Evolutionary conservation across 2,888 invertebrate genomes (phyloP).

Genomic region (Limnephilus auricula): DNA sequence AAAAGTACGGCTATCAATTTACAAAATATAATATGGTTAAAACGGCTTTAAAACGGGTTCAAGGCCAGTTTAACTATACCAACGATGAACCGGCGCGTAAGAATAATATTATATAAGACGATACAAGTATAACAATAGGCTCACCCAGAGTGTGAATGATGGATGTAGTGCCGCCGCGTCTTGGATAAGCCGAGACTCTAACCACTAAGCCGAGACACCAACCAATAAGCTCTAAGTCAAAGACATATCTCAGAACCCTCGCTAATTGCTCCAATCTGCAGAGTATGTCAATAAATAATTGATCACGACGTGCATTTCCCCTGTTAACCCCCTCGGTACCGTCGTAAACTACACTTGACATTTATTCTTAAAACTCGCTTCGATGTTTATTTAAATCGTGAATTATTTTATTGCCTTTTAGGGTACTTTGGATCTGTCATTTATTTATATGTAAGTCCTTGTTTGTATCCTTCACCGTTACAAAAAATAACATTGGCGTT

Average conservation of each 20-base stretch:
- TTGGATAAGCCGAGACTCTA: constrained; percentile 56
- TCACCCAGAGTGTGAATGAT: constrained; percentile 50
- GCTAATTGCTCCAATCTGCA: constrained; percentile 63
- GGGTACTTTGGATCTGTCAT: not conserved
- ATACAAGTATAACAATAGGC: constrained; percentile 5
- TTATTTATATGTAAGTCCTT: not conserved
- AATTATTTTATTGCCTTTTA: not conserved
- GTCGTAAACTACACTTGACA: constrained; percentile 2
- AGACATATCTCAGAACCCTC: constrained; percentile 61
- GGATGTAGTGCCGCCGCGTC: constrained; percentile 56
- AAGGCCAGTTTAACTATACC: too few species aligned
- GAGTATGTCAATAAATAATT: constrained; percentile 61
- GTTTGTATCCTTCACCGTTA: not conserved
- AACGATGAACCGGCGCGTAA: not conserved
- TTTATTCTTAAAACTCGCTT: not conserved
- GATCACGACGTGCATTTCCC: constrained; percentile 56
- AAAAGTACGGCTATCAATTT: too few species aligned
- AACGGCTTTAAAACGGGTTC: too few species aligned
- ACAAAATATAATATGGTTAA: too few species aligned
- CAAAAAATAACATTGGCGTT: not conserved
- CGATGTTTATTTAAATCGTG: not conserved
- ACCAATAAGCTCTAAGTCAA: constrained; percentile 51
- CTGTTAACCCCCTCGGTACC: constrained; percentile 23
- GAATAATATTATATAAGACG: not conserved
- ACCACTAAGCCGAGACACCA: constrained; percentile 55